These are phyloP conservation scores for Bombus fervidus DNA, from an alignment of 1,140 invertebrate species.

Conservation along the genomic window DNA sequence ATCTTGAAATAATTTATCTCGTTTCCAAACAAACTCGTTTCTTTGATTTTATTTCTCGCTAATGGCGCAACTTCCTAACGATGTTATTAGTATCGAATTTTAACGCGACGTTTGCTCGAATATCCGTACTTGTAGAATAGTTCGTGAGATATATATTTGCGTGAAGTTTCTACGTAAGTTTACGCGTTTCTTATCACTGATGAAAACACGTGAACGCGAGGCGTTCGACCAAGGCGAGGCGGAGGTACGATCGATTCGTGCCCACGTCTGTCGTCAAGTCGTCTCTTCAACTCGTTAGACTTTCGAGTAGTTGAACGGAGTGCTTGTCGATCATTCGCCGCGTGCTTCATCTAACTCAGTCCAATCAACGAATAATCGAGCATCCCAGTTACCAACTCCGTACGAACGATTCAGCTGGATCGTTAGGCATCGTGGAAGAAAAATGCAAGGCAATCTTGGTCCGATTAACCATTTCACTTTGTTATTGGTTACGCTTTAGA, in stretches of 20 bases:
- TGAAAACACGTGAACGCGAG: background rate
- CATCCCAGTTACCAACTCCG: conserved; percentile 25
- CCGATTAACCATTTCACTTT: background rate
- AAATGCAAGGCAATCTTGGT: conserved; percentile 1
- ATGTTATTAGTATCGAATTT: too few species aligned
- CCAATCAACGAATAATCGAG: conserved; percentile 57
- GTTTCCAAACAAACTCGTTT: too few species aligned
- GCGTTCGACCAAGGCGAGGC: background rate
- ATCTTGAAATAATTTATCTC: background rate
- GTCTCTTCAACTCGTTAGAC: conserved; percentile 47
- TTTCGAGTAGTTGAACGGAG: conserved; percentile 51
- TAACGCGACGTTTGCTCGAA: too few species aligned
- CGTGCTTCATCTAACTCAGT: conserved; percentile 35
- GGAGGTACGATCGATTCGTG: background rate
- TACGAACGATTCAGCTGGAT: background rate
- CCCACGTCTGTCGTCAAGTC: conserved; percentile 11
- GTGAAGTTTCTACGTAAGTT: too few species aligned
- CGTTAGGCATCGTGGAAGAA: conserved; percentile 6
- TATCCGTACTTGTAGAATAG: too few species aligned
- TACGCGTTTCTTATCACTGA: too few species aligned
- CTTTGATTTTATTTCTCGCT: background rate
- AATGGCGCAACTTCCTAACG: too few species aligned
- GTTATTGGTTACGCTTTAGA: background rate
- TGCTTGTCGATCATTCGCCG: conserved; percentile 54
- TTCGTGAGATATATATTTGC: too few species aligned